Evolutionary conservation across 2,888 invertebrate genomes (phyloP), one percentile per base, ranked within the genome.

Genomic region (Drosophila testacea): DNA sequence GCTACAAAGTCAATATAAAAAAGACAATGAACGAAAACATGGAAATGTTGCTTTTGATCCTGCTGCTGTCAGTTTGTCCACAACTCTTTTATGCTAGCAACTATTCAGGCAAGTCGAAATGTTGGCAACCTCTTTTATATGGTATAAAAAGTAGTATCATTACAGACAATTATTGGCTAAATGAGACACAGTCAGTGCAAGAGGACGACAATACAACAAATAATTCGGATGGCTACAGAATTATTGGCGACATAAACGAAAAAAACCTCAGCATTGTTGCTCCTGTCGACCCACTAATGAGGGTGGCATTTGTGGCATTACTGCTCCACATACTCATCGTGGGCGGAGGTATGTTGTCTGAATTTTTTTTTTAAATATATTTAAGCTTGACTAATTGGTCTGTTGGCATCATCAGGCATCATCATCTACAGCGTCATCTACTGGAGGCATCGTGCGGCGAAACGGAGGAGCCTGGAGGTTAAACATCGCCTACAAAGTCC

Each of bases 271-370:
- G 39, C 7, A 30, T 22, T 46, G 16, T 41, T 30, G 6, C 41
- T 6, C 28, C 50, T 9, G 9, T 47, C 34, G 63, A 67, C 59
- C 77, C 68, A 27, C 11, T 60, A 13, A 55, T 38, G 13, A 66
- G 32, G 30, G 61, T 51, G 10, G 72, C 75, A 9, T 32, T 80
- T 1, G 50, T 70, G 42, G 74, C 61, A 2, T 28, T 83, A 6
- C 7, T 88, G 27, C 22, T 88, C 6, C 88, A 83, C 22, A 13
- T 77, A 32, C 38, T 88, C 11, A 39, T 85, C 46, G 50, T 88
- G 10, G 60, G 55, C n/a, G 63, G 68, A 38, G 88, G 83, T 85
- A 28, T 46, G 59, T 41, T 27, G 27, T 5, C 1, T n/a, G 4
- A 16, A 41, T 16, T 16, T 41, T 10, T 13, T 4, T 22, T 22